These are phyloP conservation scores for Acrocephalus kingi DNA, from an alignment of 2,113 vertebrate species.

Conservation along the genomic window DNA sequence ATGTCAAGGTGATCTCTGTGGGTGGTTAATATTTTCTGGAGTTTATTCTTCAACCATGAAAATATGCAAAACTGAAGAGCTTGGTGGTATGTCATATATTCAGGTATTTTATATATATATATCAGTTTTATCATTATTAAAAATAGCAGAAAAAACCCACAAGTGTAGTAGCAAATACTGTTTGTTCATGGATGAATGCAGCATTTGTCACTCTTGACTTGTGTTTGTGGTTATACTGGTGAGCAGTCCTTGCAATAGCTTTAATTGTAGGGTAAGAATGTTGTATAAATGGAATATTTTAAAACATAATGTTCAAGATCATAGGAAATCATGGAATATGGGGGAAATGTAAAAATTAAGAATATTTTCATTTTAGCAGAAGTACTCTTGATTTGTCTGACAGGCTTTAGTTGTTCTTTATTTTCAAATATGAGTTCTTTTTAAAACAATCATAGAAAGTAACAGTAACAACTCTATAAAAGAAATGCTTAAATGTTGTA, in stretches of 20 bases:
- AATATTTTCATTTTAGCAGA: not conserved
- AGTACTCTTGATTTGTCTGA: not conserved
- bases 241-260: not conserved
- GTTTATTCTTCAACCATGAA: constrained; percentile 64
- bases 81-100: constrained; percentile 37
- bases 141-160: not conserved
- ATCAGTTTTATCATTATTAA: not conserved
- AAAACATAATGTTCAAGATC: not conserved
- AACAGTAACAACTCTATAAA: not conserved
- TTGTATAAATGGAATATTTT: not conserved
- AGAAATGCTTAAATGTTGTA: not conserved
- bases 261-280: not conserved
- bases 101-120: not conserved
- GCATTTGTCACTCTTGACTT: constrained; percentile 25
- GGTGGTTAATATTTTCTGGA: constrained; percentile 70
- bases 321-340: not conserved
- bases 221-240: not conserved
- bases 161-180: not conserved
- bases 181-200: not conserved
- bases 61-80: constrained; percentile 59
- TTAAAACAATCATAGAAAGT: not conserved
- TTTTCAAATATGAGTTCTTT: not conserved
- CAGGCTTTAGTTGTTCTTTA: not conserved
- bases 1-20: constrained; percentile 74
- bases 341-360: not conserved